These are phyloP conservation scores for Novumbra hubbsi DNA, from an alignment of 2,797 vertebrate species.

Conservation along the genomic window DNA sequence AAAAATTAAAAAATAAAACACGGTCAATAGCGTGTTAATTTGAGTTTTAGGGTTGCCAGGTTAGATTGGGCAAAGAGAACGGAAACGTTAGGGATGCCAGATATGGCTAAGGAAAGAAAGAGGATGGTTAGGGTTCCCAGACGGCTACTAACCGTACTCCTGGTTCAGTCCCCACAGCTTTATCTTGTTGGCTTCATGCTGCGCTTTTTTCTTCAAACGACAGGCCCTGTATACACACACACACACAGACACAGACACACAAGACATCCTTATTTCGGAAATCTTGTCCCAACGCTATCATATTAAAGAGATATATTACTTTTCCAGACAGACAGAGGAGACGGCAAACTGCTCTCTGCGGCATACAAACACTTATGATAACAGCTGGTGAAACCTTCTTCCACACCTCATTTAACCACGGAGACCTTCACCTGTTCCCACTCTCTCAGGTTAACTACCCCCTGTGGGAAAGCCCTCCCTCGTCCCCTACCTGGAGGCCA, in stretches of 20 bases:
- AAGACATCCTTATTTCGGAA: background rate
- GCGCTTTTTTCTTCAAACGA: conserved; percentile 76
- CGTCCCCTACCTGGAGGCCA: conserved; percentile 70
- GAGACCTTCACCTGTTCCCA: no score
- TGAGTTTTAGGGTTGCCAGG: background rate
- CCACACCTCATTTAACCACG: no score
- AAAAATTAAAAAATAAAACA: no score
- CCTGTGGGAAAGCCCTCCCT: background rate
- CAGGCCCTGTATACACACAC: conserved; percentile 63
- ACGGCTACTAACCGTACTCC: conserved; percentile 69
- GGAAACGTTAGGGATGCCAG: background rate
- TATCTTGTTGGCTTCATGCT: conserved; percentile 79
- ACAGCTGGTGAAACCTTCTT: no score
- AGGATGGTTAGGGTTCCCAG: background rate
- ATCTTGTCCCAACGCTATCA: background rate
- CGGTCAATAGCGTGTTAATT: no score
- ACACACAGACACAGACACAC: background rate
- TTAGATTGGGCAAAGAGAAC: background rate
- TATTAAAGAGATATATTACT: background rate
- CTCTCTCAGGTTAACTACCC: no score
- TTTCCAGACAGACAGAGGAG: background rate
- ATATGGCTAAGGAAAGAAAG: background rate
- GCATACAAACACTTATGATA: no score
- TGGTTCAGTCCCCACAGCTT: conserved; percentile 78
- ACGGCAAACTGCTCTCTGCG: background rate